Evolutionary conservation across 2,797 vertebrate species (phyloP).

Genomic region (Adrianichthys oophorus): DNA sequence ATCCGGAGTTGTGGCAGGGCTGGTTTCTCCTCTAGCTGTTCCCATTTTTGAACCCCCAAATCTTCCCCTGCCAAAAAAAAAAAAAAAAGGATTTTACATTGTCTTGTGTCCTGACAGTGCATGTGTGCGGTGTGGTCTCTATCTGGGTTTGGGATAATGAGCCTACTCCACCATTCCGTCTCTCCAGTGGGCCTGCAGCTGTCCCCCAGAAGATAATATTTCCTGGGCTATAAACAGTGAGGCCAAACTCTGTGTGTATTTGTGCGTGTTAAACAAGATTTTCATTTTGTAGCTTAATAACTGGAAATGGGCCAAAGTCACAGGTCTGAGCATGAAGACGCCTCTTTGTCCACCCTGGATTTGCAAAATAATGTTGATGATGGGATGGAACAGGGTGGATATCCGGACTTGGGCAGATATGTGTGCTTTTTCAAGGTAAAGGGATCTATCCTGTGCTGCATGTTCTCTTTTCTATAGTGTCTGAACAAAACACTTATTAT

Average conservation of each 20-base stretch:
- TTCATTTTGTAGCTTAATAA: slow-evolving; percentile 63
- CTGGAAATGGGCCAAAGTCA: slow-evolving; percentile 68
- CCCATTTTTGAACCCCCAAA: slow-evolving; percentile 25
- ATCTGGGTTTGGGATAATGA: slow-evolving; percentile 74
- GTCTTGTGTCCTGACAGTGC: slow-evolving; percentile 38
- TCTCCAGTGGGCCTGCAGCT: slow-evolving; percentile 75
- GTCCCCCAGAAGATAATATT: slow-evolving; percentile 77
- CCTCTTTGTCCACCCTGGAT: slow-evolving; percentile 61
- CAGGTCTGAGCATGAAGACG: slow-evolving; percentile 66
- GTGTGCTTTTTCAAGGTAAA: slow-evolving; percentile 42
- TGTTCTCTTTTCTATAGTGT: slow-evolving; percentile 33
- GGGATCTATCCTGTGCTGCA: slow-evolving; percentile 14
- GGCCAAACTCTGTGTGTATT: slow-evolving; percentile 36
- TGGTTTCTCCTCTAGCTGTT: slow-evolving; percentile 21
- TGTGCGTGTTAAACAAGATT: slow-evolving; percentile 39
- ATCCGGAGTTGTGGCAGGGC: slow-evolving; percentile 49
- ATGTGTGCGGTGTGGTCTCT: slow-evolving; percentile 40
- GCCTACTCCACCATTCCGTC: slow-evolving; percentile 64
- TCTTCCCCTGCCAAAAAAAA: neutral
- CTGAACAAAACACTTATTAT: slow-evolving; percentile 35
- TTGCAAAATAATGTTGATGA: slow-evolving; percentile 54
- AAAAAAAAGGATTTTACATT: slow-evolving; percentile 31
- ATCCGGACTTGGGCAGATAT: slow-evolving; percentile 48
- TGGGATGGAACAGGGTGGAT: slow-evolving; percentile 44
- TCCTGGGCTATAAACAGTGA: slow-evolving; percentile 67